Percentiles rank a stretch among this genome's conserved stretches.
Evolutionary conservation across 2,888 invertebrate genomes (phyloP).

Genomic region (Drosophila affinis): DNA sequence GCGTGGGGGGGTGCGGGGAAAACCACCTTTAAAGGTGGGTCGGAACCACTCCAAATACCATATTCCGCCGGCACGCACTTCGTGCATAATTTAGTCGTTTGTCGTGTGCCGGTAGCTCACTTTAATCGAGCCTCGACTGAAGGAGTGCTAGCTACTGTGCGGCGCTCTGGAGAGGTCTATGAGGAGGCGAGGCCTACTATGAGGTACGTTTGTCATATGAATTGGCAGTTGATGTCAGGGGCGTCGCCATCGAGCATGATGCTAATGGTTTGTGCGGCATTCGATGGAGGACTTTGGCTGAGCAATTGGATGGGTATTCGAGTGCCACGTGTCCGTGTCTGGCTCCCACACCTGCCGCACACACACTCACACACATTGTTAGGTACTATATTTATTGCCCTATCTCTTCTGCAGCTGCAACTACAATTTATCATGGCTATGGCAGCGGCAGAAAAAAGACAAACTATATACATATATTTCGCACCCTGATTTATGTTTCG

Average conservation of each 20-base stretch:
- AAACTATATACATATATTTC: slow-evolving; percentile 38
- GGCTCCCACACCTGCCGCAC: background rate
- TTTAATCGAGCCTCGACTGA: slow-evolving; percentile 50
- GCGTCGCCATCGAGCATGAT: slow-evolving; percentile 33
- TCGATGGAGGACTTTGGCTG: slow-evolving; percentile 3
- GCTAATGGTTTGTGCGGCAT: slow-evolving; percentile 10
- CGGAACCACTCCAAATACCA: background rate
- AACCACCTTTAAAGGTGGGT: background rate
- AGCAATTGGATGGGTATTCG: background rate
- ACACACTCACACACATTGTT: slow-evolving; percentile 1
- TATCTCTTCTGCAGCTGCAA: slow-evolving; percentile 18
- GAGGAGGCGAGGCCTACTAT: slow-evolving; percentile 1
- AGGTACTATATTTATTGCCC: slow-evolving; percentile 28
- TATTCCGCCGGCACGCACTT: slow-evolving; percentile 35
- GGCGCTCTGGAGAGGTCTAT: background rate
- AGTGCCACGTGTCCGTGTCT: slow-evolving; percentile 70
- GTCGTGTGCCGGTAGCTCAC: slow-evolving; percentile 34
- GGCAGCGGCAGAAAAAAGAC: slow-evolving; percentile 15
- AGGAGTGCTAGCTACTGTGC: slow-evolving; percentile 1
- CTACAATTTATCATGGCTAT: slow-evolving; percentile 67
- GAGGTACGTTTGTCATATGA: slow-evolving; percentile 46
- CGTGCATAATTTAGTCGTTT: slow-evolving; percentile 47
- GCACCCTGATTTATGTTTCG: slow-evolving; percentile 52
- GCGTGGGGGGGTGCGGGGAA: background rate
- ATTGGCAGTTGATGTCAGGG: slow-evolving; percentile 52